These are phyloP conservation scores for Oncorhynchus keta DNA, from an alignment of 2,113 vertebrate species.

Conservation along the genomic window DNA sequence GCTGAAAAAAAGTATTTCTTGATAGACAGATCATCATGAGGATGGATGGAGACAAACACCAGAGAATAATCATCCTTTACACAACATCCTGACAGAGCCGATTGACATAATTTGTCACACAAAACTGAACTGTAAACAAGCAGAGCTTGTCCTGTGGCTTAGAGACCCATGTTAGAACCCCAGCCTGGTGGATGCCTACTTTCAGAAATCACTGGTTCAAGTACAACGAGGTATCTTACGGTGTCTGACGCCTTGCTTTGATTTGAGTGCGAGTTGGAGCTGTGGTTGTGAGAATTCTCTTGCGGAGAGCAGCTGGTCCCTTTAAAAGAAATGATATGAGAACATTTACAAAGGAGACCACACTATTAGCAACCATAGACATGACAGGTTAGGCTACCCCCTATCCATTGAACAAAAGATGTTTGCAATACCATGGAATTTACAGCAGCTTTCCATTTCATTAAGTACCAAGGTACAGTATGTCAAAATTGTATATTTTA, in stretches of 20 bases:
- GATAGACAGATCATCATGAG: no score
- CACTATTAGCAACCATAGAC: neutral
- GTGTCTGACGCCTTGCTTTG: slow-evolving; percentile 82
- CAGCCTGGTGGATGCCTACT: neutral
- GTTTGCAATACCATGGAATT: neutral
- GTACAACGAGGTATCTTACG: slow-evolving; percentile 73
- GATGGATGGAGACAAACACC: no score
- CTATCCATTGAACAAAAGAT: neutral
- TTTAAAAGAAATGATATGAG: slow-evolving; percentile 60
- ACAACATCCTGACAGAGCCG: no score
- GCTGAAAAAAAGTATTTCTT: no score
- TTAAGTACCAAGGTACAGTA: neutral
- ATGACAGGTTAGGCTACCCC: neutral
- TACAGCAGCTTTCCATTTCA: neutral
- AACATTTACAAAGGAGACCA: slow-evolving; percentile 66
- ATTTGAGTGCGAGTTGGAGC: slow-evolving; percentile 87
- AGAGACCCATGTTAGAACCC: neutral
- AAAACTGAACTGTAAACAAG: no score
- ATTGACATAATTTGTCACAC: no score
- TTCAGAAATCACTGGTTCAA: neutral
- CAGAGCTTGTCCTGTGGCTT: no score
- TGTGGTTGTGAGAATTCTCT: slow-evolving; percentile 96
- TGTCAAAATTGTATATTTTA: no score
- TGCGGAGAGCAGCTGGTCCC: slow-evolving; percentile 97
- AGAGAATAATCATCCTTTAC: no score